phyloP scores from a whole-genome alignment of 2,888 invertebrate genomes.

The Oscheius onirici region DNA sequence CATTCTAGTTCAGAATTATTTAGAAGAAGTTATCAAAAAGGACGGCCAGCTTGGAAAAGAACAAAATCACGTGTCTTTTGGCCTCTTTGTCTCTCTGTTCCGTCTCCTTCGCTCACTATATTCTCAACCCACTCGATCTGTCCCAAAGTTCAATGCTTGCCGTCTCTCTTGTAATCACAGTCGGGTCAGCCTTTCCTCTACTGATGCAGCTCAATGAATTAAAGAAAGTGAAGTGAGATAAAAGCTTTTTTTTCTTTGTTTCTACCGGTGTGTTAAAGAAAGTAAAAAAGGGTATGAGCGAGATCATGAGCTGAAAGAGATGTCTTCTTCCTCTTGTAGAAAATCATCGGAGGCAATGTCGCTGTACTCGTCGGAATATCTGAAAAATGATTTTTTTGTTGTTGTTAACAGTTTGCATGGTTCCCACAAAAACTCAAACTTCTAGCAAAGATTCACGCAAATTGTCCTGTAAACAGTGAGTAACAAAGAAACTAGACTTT shows the following conservation, averaged over 20 bases:
- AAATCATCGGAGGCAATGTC: not conserved
- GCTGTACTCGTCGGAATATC: not conserved
- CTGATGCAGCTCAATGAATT: not conserved
- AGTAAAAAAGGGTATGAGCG: too few species aligned
- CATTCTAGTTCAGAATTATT: not conserved
- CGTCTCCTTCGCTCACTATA: conserved; percentile 32
- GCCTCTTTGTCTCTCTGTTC: conserved; percentile 24
- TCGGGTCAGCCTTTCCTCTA: conserved; percentile 22
- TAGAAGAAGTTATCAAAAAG: conserved; percentile 16
- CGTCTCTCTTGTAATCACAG: conserved; percentile 10
- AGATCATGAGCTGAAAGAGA: not conserved
- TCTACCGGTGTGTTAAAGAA: not conserved
- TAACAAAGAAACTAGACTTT: not conserved
- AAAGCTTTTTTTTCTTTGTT: not conserved
- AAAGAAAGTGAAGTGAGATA: conserved; percentile 1
- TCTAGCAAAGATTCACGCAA: not conserved
- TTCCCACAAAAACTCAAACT: not conserved
- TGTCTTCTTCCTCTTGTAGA: conserved; percentile 3
- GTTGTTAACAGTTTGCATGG: too few species aligned
- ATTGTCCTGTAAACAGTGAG: not conserved
- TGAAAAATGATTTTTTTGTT: not conserved
- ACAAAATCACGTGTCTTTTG: conserved; percentile 19
- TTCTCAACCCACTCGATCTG: conserved; percentile 26
- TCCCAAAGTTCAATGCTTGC: conserved; percentile 20
- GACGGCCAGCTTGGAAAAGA: conserved; percentile 15